Conservation (phyloP, 2,797 vertebrate species). For the Amphiprion clarkii region DNA sequence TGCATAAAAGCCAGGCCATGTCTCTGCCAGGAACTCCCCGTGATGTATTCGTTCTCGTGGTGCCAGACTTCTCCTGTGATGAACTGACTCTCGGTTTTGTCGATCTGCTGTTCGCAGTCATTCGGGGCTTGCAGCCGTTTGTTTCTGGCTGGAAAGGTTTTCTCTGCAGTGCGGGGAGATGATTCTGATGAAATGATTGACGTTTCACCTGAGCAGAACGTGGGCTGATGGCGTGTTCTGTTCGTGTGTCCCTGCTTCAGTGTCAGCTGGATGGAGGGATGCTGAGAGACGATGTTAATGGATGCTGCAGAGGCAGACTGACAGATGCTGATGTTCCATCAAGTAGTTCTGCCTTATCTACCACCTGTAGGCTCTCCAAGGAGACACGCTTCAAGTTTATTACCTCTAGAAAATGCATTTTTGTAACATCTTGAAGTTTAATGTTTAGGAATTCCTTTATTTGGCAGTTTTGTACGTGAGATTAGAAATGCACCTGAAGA, state of each 20-base stretch:
- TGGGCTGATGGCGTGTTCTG: conserved; percentile 41
- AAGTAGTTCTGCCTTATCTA: conserved; percentile 56
- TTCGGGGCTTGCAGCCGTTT: not conserved
- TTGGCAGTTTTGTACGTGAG: not conserved
- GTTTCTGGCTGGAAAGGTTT: conserved; percentile 27
- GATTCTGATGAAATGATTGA: conserved; percentile 67
- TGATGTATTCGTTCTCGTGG: conserved; percentile 20
- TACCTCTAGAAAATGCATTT: not conserved
- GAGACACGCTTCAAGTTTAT: not conserved
- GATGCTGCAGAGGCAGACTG: conserved; percentile 63
- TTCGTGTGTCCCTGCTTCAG: conserved; percentile 57
- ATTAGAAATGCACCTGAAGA: not conserved
- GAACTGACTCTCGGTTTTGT: conserved; percentile 33
- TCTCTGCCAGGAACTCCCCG: conserved; percentile 27
- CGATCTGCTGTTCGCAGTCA: conserved; percentile 15
- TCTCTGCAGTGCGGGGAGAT: not conserved
- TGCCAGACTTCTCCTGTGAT: conserved; percentile 26
- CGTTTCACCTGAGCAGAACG: conserved; percentile 47
- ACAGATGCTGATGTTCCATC: conserved; percentile 69
- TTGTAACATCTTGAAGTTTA: not conserved
- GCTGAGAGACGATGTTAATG: conserved; percentile 65
- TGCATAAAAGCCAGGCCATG: conserved; percentile 26
- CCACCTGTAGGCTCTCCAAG: conserved; percentile 70
- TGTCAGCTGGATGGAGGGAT: conserved; percentile 56
- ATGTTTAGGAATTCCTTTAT: not conserved